phyloP scores from a whole-genome alignment of 37 sponge, comb jelly and placozoan genomes.

The Diacarnus erythraeanus region DNA sequence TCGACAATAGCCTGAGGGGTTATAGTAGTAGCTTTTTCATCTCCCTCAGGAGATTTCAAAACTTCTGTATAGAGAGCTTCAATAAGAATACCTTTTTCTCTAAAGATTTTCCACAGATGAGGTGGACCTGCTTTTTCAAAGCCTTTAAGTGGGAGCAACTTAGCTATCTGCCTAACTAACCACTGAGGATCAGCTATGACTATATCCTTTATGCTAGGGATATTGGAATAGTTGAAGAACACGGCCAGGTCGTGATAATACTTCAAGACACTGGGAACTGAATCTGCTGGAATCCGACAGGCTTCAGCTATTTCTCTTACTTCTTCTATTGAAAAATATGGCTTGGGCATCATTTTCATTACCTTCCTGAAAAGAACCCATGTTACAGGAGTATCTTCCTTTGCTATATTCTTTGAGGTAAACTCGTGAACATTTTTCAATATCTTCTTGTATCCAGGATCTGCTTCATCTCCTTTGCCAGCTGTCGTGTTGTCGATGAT shows the following conservation, averaged over 20 bases:
- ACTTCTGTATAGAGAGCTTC: slow-evolving; percentile 30
- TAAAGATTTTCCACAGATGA: slow-evolving; percentile 9
- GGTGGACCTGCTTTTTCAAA: background rate
- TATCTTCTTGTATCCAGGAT: slow-evolving; percentile 23
- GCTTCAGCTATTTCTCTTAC: slow-evolving; percentile 12
- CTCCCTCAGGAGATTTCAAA: slow-evolving; percentile 24
- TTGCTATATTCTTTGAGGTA: slow-evolving; percentile 6
- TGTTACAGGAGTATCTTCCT: slow-evolving; percentile 30
- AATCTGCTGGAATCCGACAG: slow-evolving; percentile 11
- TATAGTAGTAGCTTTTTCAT: no score
- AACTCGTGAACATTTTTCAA: slow-evolving; percentile 13
- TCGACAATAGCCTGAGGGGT: no score
- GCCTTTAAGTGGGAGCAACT: slow-evolving; percentile 20
- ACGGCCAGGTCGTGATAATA: slow-evolving; percentile 65
- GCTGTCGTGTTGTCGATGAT: slow-evolving; percentile 63
- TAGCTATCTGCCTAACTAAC: slow-evolving; percentile 38
- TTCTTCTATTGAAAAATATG: slow-evolving; percentile 7
- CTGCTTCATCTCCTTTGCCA: slow-evolving; percentile 33
- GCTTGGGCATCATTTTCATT: slow-evolving; percentile 15
- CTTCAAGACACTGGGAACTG: slow-evolving; percentile 38
- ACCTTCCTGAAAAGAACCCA: slow-evolving; percentile 58
- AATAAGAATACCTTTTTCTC: slow-evolving; percentile 43
- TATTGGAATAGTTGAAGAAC: slow-evolving; percentile 35
- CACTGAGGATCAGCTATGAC: slow-evolving; percentile 50
- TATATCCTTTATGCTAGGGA: background rate